Percentiles rank a stretch among this genome's conserved stretches.
Evolutionary conservation across 2,113 vertebrate genomes (phyloP).

Genomic region (Misgurnus mizolepis): DNA sequence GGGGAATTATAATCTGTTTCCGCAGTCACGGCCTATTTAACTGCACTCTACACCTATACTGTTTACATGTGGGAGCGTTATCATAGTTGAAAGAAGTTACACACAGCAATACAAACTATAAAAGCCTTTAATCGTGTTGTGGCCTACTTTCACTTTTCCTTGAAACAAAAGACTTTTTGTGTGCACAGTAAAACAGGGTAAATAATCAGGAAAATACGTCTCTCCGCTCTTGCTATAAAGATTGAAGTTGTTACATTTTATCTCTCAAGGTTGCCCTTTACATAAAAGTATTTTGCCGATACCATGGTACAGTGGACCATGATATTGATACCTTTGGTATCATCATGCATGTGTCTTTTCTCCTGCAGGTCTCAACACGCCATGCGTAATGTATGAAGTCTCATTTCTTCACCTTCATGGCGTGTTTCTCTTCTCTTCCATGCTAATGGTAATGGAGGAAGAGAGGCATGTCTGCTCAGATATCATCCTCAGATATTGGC

Average conservation of each 20-base stretch:
- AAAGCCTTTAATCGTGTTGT: not conserved
- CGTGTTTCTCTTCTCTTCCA: slow-evolving; percentile 10
- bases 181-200: not conserved
- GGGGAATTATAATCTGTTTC: too few relatives aligned
- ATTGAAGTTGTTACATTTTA: not conserved
- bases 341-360: not conserved
- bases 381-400: slow-evolving; percentile 20
- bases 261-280: not conserved
- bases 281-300: too few relatives aligned
- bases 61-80: not conserved
- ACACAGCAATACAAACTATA: not conserved
- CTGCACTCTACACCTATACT: not conserved
- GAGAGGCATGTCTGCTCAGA: slow-evolving; percentile 33
- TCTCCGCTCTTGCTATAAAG: not conserved
- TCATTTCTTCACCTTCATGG: slow-evolving; percentile 20
- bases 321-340: too few relatives aligned
- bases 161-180: not conserved
- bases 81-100: not conserved
- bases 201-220: not conserved
- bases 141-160: not conserved
- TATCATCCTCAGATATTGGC: slow-evolving; percentile 25
- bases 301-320: not conserved
- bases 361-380: slow-evolving; percentile 32
- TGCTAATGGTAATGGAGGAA: not conserved
- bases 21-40: too few relatives aligned